Percentiles rank a stretch among this genome's conserved stretches.
Conservation (phyloP, 2,888 invertebrate species). For the Amblyjoppa proteus region DNA sequence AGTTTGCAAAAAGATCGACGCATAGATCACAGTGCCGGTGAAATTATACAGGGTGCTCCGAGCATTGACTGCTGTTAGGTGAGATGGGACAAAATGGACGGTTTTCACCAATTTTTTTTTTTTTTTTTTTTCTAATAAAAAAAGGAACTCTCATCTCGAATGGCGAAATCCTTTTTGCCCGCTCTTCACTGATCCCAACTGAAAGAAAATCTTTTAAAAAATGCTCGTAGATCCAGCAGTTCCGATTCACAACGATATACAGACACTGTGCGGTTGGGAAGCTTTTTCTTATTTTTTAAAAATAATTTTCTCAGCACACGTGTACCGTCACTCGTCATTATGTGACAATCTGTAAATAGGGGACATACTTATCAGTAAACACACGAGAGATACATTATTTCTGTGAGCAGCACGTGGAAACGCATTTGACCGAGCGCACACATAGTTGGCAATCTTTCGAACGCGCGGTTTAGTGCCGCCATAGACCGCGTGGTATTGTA, state of each 20-base stretch:
- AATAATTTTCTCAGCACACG: conserved; percentile 11
- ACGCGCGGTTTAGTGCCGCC: conserved; percentile 12
- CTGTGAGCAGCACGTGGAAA: conserved; percentile 31
- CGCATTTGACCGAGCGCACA: conserved; percentile 16
- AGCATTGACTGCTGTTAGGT: background rate
- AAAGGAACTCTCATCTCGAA: background rate
- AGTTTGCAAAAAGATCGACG: conserved; percentile 41
- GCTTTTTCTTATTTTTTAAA: background rate
- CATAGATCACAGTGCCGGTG: background rate
- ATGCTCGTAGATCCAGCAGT: background rate
- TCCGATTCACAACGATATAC: background rate
- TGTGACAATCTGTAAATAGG: background rate
- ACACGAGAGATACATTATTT: conserved; percentile 13
- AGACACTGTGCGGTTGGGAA: background rate
- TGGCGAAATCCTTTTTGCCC: background rate
- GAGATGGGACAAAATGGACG: background rate
- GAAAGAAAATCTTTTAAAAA: background rate
- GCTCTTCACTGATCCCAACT: background rate
- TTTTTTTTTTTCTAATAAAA: background rate
- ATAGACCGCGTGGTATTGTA: background rate
- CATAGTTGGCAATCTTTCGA: conserved; percentile 50
- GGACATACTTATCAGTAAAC: conserved; percentile 15
- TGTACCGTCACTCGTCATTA: conserved; percentile 25
- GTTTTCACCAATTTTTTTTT: background rate
- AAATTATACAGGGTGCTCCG: background rate